A percentile compares a stretch with the other conserved stretches of the same genome.
phyloP scores from a whole-genome alignment of 2,888 invertebrate genomes.

The Drosophila phalerata region DNA sequence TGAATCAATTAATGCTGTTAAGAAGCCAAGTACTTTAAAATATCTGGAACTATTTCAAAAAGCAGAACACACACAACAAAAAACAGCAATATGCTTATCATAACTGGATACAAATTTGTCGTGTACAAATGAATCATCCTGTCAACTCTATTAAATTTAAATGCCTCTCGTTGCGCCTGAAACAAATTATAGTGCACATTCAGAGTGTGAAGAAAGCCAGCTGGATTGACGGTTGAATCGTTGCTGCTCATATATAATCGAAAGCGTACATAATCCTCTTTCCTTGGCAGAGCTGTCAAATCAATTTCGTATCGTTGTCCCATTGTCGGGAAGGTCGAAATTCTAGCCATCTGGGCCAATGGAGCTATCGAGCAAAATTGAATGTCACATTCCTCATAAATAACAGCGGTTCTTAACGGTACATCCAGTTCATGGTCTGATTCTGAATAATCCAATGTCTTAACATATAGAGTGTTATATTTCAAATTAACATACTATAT shows the following conservation, averaged over 20 bases:
- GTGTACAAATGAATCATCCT: too few species aligned
- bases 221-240: background rate
- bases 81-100: background rate
- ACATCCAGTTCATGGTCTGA: too few species aligned
- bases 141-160: too few species aligned
- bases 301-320: slow-evolving; percentile 1
- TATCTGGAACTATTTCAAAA: background rate
- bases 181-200: background rate
- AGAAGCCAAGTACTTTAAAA: background rate
- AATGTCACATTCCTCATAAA: background rate
- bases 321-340: background rate
- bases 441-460: background rate
- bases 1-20: background rate
- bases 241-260: background rate
- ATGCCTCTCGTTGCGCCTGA: background rate
- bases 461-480: background rate
- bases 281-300: background rate
- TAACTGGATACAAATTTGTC: background rate
- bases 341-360: background rate
- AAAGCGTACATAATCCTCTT: background rate
- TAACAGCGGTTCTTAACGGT: background rate
- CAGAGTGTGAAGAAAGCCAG: background rate
- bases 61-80: background rate
- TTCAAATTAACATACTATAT: background rate
- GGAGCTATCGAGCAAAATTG: background rate